These are phyloP conservation scores for Diorhabda sublineata DNA, from an alignment of 1,140 invertebrate species.

Conservation along the genomic window DNA sequence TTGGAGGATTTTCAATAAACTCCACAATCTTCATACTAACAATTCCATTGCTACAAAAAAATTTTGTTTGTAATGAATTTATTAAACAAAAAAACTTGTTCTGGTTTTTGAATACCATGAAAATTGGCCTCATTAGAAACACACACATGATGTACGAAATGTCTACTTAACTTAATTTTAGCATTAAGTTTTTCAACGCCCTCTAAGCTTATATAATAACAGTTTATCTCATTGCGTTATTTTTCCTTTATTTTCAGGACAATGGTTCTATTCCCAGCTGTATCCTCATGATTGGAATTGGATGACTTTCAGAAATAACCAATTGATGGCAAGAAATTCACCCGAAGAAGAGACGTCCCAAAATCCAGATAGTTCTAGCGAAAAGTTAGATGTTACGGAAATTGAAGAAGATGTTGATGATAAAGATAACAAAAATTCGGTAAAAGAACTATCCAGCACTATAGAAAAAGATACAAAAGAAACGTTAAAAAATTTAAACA, in stretches of 20 bases:
- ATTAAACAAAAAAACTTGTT: no score
- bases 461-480: slow-evolving; percentile 4
- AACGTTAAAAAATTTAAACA: slow-evolving; percentile 12
- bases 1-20: no score
- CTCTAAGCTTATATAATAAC: no score
- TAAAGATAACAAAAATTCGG: slow-evolving; percentile 15
- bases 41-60: no score
- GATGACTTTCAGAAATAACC: slow-evolving; percentile 52
- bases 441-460: not conserved
- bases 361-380: slow-evolving; percentile 43
- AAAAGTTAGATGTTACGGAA: slow-evolving; percentile 38
- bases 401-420: slow-evolving; percentile 26
- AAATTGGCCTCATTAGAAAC: no score
- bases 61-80: no score
- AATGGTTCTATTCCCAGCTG: slow-evolving; percentile 69
- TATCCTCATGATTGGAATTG: slow-evolving; percentile 62
- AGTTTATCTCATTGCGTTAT: no score
- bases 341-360: slow-evolving; percentile 46
- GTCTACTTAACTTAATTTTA: no score
- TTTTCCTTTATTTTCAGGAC: slow-evolving; percentile 45
- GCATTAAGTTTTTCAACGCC: no score
- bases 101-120: no score
- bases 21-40: no score
- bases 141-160: no score
- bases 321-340: slow-evolving; percentile 47